Evolutionary conservation across 1,140 invertebrate species (phyloP), one percentile per base, ranked within the genome.

Genomic region (Drosophila baimaii): DNA sequence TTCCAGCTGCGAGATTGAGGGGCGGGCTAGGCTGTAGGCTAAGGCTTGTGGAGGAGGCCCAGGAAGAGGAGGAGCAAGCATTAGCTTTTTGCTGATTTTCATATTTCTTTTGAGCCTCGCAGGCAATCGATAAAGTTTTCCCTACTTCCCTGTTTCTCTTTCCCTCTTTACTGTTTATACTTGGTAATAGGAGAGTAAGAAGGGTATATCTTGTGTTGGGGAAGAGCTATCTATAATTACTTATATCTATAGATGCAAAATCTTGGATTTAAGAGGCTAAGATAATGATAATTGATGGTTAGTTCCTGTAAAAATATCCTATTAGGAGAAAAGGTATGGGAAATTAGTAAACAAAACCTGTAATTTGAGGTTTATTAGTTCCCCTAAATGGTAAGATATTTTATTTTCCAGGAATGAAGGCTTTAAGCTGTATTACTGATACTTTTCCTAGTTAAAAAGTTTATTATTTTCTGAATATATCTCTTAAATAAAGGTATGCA

Each of bases 61-160:
- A 29, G 15, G 23, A 57, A 23, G 59, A 27, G 37, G 27, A 31
- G 58, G n/a, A 46, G 39, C 23, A 43, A 64, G 63, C 43, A 68
- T 69, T 69, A 57, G 47, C 64, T 56, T 69, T 70, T 56, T 55
- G 69, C 43, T 46, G 65, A 71, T 71, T 71, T 71, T 71, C 65
- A 72, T 72, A 71, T 72, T 72, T 71, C 43, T 21, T 58, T 71
- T 58, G 43, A 33, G 51, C 21, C 27, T n/a, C 7, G 23, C 8
- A 17, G 66, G 33, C 25, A 71, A 71, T 71, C 69, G 66, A 71
- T 71, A 71, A 39, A 49, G 31, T 41, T 33, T 19, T 33, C 10
- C 49, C 19, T 15, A 13, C 12, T 35, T 35, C 19, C n/a, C 47
- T 10, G 2, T 15, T 21, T 33, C 49, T 3, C 17, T 33, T n/a